These are phyloP conservation scores for Hippocampus barbouri DNA, from an alignment of 2,113 vertebrate genomes.

Conservation along the genomic window DNA sequence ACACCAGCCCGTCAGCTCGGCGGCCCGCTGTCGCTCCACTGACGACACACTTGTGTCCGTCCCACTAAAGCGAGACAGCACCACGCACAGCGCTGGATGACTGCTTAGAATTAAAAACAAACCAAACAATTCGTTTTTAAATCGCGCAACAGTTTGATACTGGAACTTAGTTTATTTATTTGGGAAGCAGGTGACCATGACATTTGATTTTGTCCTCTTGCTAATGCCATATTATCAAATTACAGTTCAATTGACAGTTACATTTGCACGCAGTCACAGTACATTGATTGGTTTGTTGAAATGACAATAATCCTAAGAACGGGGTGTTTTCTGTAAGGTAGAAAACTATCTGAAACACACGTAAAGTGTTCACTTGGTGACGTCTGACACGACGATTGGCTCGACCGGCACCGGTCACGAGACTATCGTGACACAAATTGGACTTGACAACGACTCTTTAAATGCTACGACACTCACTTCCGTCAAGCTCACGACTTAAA, in stretches of 20 bases:
- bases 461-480: not conserved
- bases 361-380: not conserved
- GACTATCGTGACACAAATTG: not conserved
- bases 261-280: too few species aligned
- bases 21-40: not conserved
- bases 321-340: not conserved
- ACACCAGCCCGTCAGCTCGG: not conserved
- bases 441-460: not conserved
- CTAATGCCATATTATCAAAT: too few species aligned
- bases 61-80: not conserved
- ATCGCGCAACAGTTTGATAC: too few species aligned
- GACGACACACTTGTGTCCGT: not conserved
- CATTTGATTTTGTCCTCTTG: too few species aligned
- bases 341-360: not conserved
- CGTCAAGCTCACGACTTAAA: not conserved
- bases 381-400: not conserved
- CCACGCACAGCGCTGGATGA: slow-evolving; percentile 4
- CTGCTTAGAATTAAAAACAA: not conserved
- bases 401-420: not conserved
- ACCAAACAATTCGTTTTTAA: too few species aligned
- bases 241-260: too few species aligned
- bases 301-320: not conserved
- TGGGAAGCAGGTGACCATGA: too few species aligned
- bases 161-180: too few species aligned
- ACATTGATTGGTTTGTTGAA: too few species aligned